phyloP scores from a whole-genome alignment of 2,888 invertebrate genomes.

The Altica lythri region DNA sequence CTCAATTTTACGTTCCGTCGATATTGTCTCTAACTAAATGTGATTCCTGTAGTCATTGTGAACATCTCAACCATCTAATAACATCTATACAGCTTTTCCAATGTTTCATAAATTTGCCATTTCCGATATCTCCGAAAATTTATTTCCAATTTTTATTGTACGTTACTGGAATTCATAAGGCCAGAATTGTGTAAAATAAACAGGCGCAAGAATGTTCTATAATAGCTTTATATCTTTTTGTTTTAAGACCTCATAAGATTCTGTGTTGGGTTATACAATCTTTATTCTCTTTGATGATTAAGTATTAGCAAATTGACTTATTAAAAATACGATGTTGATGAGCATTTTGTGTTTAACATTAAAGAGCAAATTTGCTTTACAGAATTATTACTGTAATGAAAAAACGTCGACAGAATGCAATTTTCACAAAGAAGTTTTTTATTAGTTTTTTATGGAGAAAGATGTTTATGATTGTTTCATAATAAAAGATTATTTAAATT shows the following conservation, averaged over 20 bases:
- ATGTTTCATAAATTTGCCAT: too few relatives aligned
- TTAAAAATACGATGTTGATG: constrained; percentile 12
- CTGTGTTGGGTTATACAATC: neutral
- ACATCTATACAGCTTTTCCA: too few relatives aligned
- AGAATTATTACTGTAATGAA: constrained; percentile 7
- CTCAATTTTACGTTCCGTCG: too few relatives aligned
- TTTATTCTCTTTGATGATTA: constrained; percentile 11
- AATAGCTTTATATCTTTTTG: neutral
- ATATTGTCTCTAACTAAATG: too few relatives aligned
- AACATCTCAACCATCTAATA: too few relatives aligned
- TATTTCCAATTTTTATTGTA: too few relatives aligned
- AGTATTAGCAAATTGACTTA: constrained; percentile 11
- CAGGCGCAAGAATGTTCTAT: neutral
- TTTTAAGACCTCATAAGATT: neutral
- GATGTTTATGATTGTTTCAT: neutral
- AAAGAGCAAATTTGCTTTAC: constrained; percentile 11
- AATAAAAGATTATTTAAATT: too few relatives aligned
- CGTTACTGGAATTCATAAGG: too few relatives aligned
- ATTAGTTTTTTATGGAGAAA: constrained; percentile 2
- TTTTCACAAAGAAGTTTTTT: constrained; percentile 1
- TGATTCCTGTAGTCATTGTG: too few relatives aligned
- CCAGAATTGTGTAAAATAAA: too few relatives aligned
- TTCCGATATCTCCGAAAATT: too few relatives aligned
- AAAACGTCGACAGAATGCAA: neutral
- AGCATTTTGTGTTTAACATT: constrained; percentile 7